Base-by-base conservation (phyloP, 1,140 invertebrate genomes). In the Drosophila persimilis region DNA sequence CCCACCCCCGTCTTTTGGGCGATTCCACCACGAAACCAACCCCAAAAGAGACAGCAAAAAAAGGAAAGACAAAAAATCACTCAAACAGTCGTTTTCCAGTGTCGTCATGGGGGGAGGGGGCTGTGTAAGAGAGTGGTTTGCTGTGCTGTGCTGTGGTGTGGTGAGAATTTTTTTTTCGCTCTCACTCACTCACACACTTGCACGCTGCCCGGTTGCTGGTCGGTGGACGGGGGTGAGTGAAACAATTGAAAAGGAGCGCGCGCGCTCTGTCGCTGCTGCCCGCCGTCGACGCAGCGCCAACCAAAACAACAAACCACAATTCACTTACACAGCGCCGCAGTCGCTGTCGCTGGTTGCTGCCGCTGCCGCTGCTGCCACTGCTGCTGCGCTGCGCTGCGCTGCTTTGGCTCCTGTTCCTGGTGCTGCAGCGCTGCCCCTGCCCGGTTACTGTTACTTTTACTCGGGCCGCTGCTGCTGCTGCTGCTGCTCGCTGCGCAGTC, bases 271-370 rank as follows among this genome's bases (percentile, higher is more conserved):
- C 24, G 46, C 7, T 35, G 43, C 26, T 22, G 65, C 39, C 41
- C 44, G 9, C 6, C 24, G 31, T 43, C 43, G 43, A 20, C 24
- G 29, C 60, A 44, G 63, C 77, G 78, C 77, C 80, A 84, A 86
- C 88, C 88, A 90, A 90, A 90, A 88, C 89, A 89, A 90, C 88
- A 90, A 90, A 90, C 89, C 88, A 89, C 89, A 90, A 90, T 90
- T 90, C 89, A 90, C 89, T 90, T 90, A 90, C 84, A 83, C 65
- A 58, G 43, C 59, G 69, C 60, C 46, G 54, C 50, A 53, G 63
- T 24, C 51, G 31, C 45, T 46, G 69, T 46, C 51, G 60, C 60
- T 17, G 17, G 17, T 17, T 17, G 17, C 17, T 17, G 17, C 1
- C 20, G 70, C 54, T 15, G 22, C 47, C 45, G 24, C 50, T 17